Base-by-base conservation (phyloP, 2,797 vertebrate species). In the Mergus octosetaceus region DNA sequence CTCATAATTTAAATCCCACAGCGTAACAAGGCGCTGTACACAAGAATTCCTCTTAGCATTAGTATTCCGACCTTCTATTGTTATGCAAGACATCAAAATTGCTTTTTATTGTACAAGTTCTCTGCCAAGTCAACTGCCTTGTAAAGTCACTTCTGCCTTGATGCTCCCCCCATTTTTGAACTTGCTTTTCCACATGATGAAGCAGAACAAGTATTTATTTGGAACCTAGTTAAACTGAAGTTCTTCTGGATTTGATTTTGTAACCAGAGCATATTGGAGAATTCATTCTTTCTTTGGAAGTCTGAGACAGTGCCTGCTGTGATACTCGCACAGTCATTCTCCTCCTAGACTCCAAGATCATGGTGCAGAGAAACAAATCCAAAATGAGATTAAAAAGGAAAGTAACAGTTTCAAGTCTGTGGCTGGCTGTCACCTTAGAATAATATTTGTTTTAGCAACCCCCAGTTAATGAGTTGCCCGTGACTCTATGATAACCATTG, bases 401-500 rank as follows among this genome's bases (percentile, higher is more conserved):
- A 80, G 22, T 36, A 90, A 75, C 4, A 76, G 43, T 85, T 93
- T 73, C 19, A 41, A 27, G 34, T 69, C n/a, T 68, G 41, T 30
- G 85, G 89, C 34, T 92, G 32, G 30, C 58, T 80, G 58, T 72
- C 32, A 83, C 69, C 47, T 49, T n/a, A 47, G 43, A 90, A 74
- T 53, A 85, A 19, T 83, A 64, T 89, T 85, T 97, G 83, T 11
- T 92, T 94, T 84, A 73, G 82, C 58, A 88, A 89, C 47, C 30
- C 25, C 1, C 1, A 45, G 89, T 91, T 86, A 92, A 86, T 62
- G 45, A 93, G 74, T 61, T 94, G 71, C 74, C 39, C 43, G 54
- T n/a, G 27, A 68, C 78, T 75, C 49, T 58, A 77, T 10, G 57
- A 90, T 69, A 91, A 92, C 51, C n/a, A 80, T 34, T 56, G 64